Evolutionary conservation across 2,888 invertebrate genomes (phyloP).

Genomic region (Drosophila prolongata): DNA sequence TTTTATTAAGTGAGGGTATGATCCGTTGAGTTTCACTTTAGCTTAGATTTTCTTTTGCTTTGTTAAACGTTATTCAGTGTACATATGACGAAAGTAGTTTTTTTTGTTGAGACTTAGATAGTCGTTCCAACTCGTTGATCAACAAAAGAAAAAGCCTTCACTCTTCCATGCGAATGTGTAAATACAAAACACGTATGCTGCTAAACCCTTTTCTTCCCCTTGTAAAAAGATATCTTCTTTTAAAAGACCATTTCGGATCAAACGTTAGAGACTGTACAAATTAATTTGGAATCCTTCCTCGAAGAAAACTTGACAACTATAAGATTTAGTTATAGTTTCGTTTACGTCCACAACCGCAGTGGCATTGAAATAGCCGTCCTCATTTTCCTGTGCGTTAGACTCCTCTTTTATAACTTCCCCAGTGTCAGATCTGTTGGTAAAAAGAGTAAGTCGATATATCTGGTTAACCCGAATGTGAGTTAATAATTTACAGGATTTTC

Average conservation of each 20-base stretch:
- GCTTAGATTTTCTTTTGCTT: background rate
- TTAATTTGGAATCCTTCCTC: too few species aligned
- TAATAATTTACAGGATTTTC: background rate
- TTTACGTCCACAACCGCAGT: background rate
- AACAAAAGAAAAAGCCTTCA: conserved; percentile 29
- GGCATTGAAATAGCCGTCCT: background rate
- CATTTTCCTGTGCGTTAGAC: background rate
- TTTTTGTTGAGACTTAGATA: background rate
- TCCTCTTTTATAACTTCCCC: background rate
- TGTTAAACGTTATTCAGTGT: background rate
- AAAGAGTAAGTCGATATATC: background rate
- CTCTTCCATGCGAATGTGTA: conserved; percentile 5
- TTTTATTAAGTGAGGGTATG: background rate
- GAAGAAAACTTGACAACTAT: background rate
- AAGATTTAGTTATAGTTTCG: background rate
- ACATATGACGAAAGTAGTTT: conserved; percentile 12
- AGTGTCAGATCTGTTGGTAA: background rate
- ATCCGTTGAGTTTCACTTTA: background rate
- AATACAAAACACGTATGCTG: conserved; percentile 4
- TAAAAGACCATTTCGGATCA: background rate
- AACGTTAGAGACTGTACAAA: background rate
- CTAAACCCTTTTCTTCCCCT: conserved; percentile 9
- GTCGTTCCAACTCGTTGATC: conserved; percentile 27
- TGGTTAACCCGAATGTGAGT: background rate
- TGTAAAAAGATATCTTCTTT: background rate